phyloP scores from a whole-genome alignment of 2,113 vertebrate genomes.

The Spheniscus mendiculus region DNA sequence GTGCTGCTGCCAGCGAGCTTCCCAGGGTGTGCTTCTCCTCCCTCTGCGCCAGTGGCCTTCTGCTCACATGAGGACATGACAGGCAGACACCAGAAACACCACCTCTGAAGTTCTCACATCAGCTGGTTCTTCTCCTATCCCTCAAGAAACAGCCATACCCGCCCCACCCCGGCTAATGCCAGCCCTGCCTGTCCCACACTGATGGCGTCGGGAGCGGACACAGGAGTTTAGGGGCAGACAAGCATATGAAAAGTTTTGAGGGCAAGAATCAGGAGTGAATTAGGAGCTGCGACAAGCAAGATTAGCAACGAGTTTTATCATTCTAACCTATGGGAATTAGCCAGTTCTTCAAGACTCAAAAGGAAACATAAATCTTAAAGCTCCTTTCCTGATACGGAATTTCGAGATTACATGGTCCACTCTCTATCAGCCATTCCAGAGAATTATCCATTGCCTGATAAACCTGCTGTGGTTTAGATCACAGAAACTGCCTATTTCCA shows the following conservation, averaged over 20 bases:
- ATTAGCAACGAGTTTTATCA: background rate
- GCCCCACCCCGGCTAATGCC: background rate
- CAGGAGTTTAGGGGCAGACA: background rate
- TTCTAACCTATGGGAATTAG: background rate
- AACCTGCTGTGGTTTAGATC: background rate
- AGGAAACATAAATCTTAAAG: background rate
- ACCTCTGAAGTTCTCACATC: background rate
- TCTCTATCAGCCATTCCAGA: background rate
- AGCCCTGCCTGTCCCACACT: background rate
- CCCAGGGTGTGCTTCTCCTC: background rate
- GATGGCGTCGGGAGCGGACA: accelerated
- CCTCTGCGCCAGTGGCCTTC: background rate
- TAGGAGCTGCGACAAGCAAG: background rate
- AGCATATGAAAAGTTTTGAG: background rate
- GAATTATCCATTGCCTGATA: background rate
- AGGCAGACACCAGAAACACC: background rate
- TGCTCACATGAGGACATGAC: background rate
- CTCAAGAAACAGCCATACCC: background rate
- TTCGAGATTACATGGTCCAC: accelerated
- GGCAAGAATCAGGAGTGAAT: background rate
- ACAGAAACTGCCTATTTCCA: background rate
- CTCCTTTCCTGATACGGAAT: background rate
- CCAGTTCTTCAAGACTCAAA: background rate
- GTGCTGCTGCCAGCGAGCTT: background rate
- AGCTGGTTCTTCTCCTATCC: background rate